Percentiles rank a stretch among this genome's conserved stretches.
Conservation (phyloP, 1,140 invertebrate species). For the Anastatus disparis region DNA sequence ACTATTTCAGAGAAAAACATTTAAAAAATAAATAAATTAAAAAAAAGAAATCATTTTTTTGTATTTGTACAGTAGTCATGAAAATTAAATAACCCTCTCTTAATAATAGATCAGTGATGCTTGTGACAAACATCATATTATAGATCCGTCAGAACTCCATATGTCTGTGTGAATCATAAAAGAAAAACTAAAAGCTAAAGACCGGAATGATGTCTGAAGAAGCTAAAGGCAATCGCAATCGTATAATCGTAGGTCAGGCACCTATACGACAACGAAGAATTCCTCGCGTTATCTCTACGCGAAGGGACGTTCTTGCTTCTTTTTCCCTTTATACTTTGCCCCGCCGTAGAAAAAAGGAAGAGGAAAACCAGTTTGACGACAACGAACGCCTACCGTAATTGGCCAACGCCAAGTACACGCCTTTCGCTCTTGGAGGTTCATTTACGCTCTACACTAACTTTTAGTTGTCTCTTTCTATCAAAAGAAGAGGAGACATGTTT, state of each 20-base stretch:
- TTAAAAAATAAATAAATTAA: too few relatives aligned
- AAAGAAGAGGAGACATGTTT: too few relatives aligned
- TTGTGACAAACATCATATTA: not conserved
- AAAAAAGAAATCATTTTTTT: constrained; percentile 1
- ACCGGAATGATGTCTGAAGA: not conserved
- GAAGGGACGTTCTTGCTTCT: constrained; percentile 41
- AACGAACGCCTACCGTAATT: constrained; percentile 38
- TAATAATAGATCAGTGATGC: constrained; percentile 3
- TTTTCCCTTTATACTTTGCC: constrained; percentile 11
- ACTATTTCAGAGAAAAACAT: too few relatives aligned
- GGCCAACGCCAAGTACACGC: constrained; percentile 38
- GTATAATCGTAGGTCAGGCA: constrained; percentile 29
- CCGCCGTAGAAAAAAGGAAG: constrained; percentile 23
- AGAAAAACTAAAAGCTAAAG: not conserved
- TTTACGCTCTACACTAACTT: not conserved
- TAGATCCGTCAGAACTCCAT: not conserved
- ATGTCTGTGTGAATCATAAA: not conserved
- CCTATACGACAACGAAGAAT: constrained; percentile 12
- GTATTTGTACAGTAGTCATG: too few relatives aligned
- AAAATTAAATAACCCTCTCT: not conserved
- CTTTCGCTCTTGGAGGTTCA: not conserved
- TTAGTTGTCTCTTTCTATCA: not conserved
- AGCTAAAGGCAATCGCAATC: constrained; percentile 11
- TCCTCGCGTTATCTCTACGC: constrained; percentile 39
- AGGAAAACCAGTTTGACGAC: constrained; percentile 60